Evolutionary conservation across 2,888 invertebrate genomes (phyloP), one percentile per base, ranked within the genome.

Genomic region (Molanna angustata): DNA sequence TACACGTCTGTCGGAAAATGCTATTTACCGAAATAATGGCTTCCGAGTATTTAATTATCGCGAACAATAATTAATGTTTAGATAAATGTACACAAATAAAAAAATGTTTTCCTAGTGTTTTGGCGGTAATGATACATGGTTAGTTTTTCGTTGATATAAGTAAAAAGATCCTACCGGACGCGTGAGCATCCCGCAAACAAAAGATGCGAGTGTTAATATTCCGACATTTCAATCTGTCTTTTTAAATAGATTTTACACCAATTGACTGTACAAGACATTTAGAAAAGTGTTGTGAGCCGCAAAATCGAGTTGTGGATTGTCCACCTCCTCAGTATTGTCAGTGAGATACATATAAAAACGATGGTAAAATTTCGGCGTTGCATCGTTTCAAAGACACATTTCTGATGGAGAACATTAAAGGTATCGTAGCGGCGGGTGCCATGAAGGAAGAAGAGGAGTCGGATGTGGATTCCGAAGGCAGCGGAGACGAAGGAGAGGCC

Each of bases 1-100:
- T 76, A 63, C 63, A 76, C 76, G 76, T 76, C 76, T 75, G 75
- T 74, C 72, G 72, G 50, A 75, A 75, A 74, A 72, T 66, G 73
- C 74, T 75, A 76, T 76, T 74, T 76, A 75, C 72, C 74, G 76
- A 75, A 76, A 76, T 76, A 77, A 77, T 77, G 76, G 76, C 76
- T 77, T 76, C 76, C 76, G 73, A 74, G 74, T 72, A 37, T 21
- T 42, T 52, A 54, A 58, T 51, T 57, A 49, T 58, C 43, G 47
- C 50, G 54, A 49, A 49, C 51, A 49, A 58, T 52, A 52, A 58
- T 54, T 54, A 50, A 54, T 45, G 47, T 50, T 50, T 50, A 46
- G 44, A 50, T 31, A 47, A 44, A 50, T 54, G 46, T 46, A 47
- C 27, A 49, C 49, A 47, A 37, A 21, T 37, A 18, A 35, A 18